Percentiles rank a stretch among this genome's conserved stretches.
phyloP scores from a whole-genome alignment of 2,888 invertebrate species.

The Caenorhabditis panamensis region DNA sequence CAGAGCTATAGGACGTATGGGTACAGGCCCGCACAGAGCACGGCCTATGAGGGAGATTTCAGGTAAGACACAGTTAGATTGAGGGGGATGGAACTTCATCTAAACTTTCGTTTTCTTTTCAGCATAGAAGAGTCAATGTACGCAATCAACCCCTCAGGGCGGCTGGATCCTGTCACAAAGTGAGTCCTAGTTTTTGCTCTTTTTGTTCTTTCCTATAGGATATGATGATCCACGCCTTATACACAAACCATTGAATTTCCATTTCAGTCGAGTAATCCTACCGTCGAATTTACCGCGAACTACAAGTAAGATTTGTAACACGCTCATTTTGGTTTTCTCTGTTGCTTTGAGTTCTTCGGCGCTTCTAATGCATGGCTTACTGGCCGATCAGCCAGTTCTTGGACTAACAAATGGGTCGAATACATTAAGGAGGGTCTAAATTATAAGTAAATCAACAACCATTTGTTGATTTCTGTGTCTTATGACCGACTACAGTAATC shows the following conservation, averaged over 20 bases:
- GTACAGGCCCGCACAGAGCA: conserved; percentile 65
- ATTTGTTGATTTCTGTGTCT: no score
- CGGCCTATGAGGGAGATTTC: conserved; percentile 79
- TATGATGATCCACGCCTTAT: neutral
- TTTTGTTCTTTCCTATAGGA: neutral
- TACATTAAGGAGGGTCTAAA: no score
- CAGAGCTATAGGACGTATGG: conserved; percentile 64
- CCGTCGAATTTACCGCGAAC: conserved; percentile 65
- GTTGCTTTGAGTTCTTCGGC: conserved; percentile 20
- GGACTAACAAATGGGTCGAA: no score
- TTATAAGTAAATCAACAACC: no score
- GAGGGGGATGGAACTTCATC: no score
- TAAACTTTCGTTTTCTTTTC: conserved; percentile 6
- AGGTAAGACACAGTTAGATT: no score
- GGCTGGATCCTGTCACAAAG: conserved; percentile 76
- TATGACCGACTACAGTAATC: no score
- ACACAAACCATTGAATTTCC: neutral
- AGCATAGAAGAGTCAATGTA: conserved; percentile 81
- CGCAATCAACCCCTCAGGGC: conserved; percentile 77
- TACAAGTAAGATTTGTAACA: conserved; percentile 52
- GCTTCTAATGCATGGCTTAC: neutral
- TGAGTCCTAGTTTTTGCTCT: conserved; percentile 53
- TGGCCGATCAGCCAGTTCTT: neutral
- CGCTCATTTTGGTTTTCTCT: neutral
- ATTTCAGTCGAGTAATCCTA: conserved; percentile 69